Evolutionary conservation across 2,888 invertebrate species (phyloP), one percentile per base, ranked within the genome.

Genomic region (Disparrhopalites patrizii): DNA sequence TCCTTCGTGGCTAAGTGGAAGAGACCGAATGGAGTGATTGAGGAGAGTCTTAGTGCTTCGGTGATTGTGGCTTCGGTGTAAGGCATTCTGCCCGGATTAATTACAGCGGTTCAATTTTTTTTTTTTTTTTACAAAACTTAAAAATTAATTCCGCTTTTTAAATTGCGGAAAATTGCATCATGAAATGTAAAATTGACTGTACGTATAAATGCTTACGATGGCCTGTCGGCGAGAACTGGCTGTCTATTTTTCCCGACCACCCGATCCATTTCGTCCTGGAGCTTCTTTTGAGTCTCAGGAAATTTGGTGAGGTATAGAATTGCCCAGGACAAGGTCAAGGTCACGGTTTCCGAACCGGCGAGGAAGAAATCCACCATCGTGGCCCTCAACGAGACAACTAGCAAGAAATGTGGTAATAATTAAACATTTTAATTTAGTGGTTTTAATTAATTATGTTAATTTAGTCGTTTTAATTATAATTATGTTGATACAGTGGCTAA

Each of bases 291-390:
- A 15, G 31, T 31, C 15, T 60, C 43, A 5, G 18, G 40, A 7
- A 47, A 47, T 23, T 60, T 60, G 1, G 31, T 10, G 13, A 60
- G 60, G 23, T 60, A 60, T 18, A 60, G 30, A 2, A 60, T 23
- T 5, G 60, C 27, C 27, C 27, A 60, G 18, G 60, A 27, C 5
- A 60, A 30, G 15, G 60, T 60, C 1, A n/a, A 4, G 2, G 40
- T 20, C 1, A 43, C 43, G 1, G 60, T 47, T 1, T 47, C 47
- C 10, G 27, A 33, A 4, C 58, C 58, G 4, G 58, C 58, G 15
- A 40, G 28, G 28, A 58, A 58, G 5, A 58, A 18, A 58, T 58
- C 47, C 8, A 5, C n/a, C 47, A 47, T 47, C 7, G 25, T 25
- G 20, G 20, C 47, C 47, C 23, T 47, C 23, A 47, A 23, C 7